Evolutionary conservation across 2,888 invertebrate species (phyloP), one percentile per base, ranked within the genome.

Genomic region (Lycia hirtaria): DNA sequence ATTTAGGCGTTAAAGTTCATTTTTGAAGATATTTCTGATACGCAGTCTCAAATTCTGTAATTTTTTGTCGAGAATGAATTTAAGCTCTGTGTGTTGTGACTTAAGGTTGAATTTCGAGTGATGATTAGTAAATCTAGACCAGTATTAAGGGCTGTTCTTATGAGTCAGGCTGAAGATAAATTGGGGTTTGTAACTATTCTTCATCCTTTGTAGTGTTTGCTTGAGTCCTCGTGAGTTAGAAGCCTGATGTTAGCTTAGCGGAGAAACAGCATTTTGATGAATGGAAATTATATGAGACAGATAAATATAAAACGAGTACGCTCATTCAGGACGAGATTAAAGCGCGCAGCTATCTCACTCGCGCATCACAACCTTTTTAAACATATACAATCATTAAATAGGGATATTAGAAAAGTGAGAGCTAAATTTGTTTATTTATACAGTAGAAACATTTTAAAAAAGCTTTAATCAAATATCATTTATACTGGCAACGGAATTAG

Each of bases 161-260:
- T 26, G 24, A 50, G 50, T 28, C 38, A 45, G 22, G 10, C 7
- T 10, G 20, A 22, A 45, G 56, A 56, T 51, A 56, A 51, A 56
- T 56, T 30, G 26, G 24, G 35, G 56, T 33, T 33, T 41, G 19
- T 28, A 40, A 19, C 26, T 24, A 41, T 56, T 41, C 40, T 44
- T 56, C 56, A 51, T 56, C 50, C 40, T 45, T 51, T 47, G 41
- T 28, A 51, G 51, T 41, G 51, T 47, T 51, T 45, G 41, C 28
- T 35, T n/a, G n/a, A n/a, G n/a, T n/a, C n/a, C 17, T 38, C n/a
- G 17, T 3, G 26, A 49, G 41, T 26, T 35, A 41, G n/a, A 15
- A 17, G 38, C 30, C 44, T 44, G 30, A 22, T 40, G 12, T 40
- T 14, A 40, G 10, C 37, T 37, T 37, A 14, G 22, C 22, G 38